Evolutionary conservation across 2,888 invertebrate species (phyloP), one percentile per base, ranked within the genome.

Genomic region (Tineola bisselliella): DNA sequence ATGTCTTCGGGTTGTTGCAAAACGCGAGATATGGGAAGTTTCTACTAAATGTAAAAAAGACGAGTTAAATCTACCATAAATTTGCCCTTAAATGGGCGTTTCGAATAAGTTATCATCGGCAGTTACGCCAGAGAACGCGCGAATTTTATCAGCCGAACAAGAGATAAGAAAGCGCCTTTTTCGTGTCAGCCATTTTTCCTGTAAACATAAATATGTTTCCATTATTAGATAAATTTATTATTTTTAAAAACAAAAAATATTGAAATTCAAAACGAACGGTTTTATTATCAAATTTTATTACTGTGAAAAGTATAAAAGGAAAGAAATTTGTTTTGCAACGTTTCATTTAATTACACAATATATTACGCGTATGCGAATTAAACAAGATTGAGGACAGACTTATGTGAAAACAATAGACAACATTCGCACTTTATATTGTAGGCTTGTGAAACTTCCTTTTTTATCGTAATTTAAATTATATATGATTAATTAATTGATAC

Each of bases 1-100:
- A 38, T 38, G 38, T 38, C 38, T 38, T 38, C 38, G 38, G 38
- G 10, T 38, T 38, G 38, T 56, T 56, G 30, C 56, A 2, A 56
- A 56, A 56, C 30, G 56, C 25, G 56, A 62, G 56, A 67, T 68
- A 74, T 71, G 67, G 68, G 72, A 75, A 74, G 70, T 75, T 75
- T 73, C 13, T 48, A 15, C 48, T 73, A 73, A 75, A 69, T 66
- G 70, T 18, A 56, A 65, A 71, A 72, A 72, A 77, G 79, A 78
- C 76, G 79, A 77, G 80, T 80, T 79, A 79, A 81, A 76, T 80
- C 76, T 75, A 72, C 79, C 77, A 80, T 81, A 82, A 81, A 81
- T 81, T 77, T 69, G 66, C 67, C 67, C 69, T 67, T 74, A 76
- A 63, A 81, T 79, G 77, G 78, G 77, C 72, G 75, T 72, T 71